Base-by-base conservation (phyloP, 2,113 vertebrate species). In the Condylura cristata region DNA sequence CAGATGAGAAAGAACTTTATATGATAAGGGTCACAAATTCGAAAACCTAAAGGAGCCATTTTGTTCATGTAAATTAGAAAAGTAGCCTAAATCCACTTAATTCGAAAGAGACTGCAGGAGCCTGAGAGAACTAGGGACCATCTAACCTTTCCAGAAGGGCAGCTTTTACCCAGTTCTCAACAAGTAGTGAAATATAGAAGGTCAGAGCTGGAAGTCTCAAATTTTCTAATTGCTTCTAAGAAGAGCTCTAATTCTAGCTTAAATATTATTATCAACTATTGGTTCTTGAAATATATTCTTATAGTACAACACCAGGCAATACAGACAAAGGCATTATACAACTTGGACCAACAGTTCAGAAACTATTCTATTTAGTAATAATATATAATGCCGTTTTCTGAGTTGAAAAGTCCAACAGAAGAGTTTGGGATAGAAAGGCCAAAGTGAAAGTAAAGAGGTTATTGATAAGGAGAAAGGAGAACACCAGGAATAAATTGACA, bases 21-120 rank as follows among this genome's bases (percentile, higher is more conserved):
- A 66, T 86, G 96, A 97, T 87, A 89, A 75, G 75, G 95, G 90
- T 95, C 93, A 96, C 66, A 95, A 82, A 93, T 46, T 78, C 75
- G 71, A 68, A 91, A 72, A 13, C 37, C 83, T 74, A 78, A 44
- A 68, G 80, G 30, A 76, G 53, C 80, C 46, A 61, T 39, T 20
- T 30, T 90, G 30, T 63, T 96, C 79, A 76, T 46, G 56, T 68
- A 93, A 96, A 94, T 81, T 44, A 82, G 51, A 83, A 60, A 96
- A 96, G 90, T 16, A 91, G 56, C 20, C 22, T 75, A 94, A 95
- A 80, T 80, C 34, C 10, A 90, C 79, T 24, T 24, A 51, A 46
- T 30, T 70, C 26, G 48, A 85, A 78, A 44, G 34, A 79, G 32
- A 2, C 8, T 56, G 14, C 28, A 83, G 48, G 20, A 75, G 11